These are phyloP conservation scores for Dascillus cervinus DNA, from an alignment of 2,888 invertebrate genomes.

Conservation along the genomic window DNA sequence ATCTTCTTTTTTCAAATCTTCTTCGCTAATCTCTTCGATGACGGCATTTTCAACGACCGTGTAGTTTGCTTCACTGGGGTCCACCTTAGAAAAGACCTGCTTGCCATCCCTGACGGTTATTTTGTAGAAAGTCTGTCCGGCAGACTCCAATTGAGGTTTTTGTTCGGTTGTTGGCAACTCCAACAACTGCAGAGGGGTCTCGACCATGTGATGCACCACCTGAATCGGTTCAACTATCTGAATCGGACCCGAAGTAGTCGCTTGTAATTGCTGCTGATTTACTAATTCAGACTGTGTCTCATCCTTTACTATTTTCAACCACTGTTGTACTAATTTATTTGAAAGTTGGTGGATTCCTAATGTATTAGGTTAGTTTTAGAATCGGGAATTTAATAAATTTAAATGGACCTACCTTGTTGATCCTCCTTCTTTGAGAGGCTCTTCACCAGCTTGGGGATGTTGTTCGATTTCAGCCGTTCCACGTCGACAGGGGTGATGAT, in stretches of 20 bases:
- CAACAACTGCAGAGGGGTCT: constrained; percentile 5
- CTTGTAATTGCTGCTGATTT: constrained; percentile 10
- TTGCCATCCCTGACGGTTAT: constrained; percentile 66
- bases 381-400: not conserved
- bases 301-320: constrained; percentile 83
- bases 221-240: constrained; percentile 8
- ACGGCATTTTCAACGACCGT: constrained; percentile 28
- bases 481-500: constrained; percentile 85
- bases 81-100: constrained; percentile 56
- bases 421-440: constrained; percentile 75
- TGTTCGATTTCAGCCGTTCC: constrained; percentile 82
- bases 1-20: constrained; percentile 15
- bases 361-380: constrained; percentile 24
- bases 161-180: too few species aligned
- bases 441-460: constrained; percentile 87
- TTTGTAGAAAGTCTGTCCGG: constrained; percentile 46
- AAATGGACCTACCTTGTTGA: constrained; percentile 61
- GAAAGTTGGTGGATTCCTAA: constrained; percentile 72
- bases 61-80: constrained; percentile 22
- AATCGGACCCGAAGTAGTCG: constrained; percentile 8
- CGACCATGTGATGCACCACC: constrained; percentile 8
- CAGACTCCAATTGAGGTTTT: not conserved
- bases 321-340: constrained; percentile 76
- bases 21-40: constrained; percentile 22
- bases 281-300: constrained; percentile 37